These are phyloP conservation scores for Bombyx mandarina DNA, from an alignment of 1,140 invertebrate genomes.

Conservation along the genomic window DNA sequence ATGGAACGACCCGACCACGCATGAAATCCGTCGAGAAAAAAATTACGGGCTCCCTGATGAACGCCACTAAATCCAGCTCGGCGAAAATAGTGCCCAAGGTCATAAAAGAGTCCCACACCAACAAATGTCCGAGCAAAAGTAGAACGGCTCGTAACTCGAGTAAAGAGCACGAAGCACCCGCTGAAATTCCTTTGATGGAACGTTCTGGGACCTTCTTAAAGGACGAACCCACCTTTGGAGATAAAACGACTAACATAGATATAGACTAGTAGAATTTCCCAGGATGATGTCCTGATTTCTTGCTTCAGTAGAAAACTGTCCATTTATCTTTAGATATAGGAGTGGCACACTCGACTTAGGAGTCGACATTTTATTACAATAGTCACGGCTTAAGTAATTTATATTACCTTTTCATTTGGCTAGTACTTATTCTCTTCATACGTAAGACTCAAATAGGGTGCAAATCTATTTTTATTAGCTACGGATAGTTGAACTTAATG, in stretches of 20 bases:
- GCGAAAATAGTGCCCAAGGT: slow-evolving; percentile 50
- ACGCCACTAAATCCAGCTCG: slow-evolving; percentile 52
- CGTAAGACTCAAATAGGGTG: too few relatives aligned
- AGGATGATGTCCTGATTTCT: too few relatives aligned
- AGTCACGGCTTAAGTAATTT: too few relatives aligned
- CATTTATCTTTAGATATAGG: too few relatives aligned
- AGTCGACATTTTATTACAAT: too few relatives aligned
- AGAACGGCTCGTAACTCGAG: background rate
- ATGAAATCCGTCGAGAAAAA: slow-evolving; percentile 14
- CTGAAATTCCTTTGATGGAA: slow-evolving; percentile 53
- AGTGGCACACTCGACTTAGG: too few relatives aligned
- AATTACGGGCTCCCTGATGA: slow-evolving; percentile 40
- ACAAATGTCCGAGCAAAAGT: background rate
- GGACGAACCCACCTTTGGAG: slow-evolving; percentile 72
- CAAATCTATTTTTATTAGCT: too few relatives aligned
- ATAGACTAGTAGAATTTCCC: slow-evolving; percentile 16
- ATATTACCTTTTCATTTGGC: too few relatives aligned
- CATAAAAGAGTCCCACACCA: slow-evolving; percentile 17
- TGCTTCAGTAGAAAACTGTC: too few relatives aligned
- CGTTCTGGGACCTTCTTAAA: slow-evolving; percentile 81
- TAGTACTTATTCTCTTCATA: too few relatives aligned
- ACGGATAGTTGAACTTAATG: too few relatives aligned
- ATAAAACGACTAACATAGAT: slow-evolving; percentile 33
- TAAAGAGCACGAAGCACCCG: slow-evolving; percentile 13
- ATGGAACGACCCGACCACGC: background rate